Evolutionary conservation across 1,140 invertebrate genomes (phyloP), one percentile per base, ranked within the genome.

Genomic region (Nilaparvata lugens): DNA sequence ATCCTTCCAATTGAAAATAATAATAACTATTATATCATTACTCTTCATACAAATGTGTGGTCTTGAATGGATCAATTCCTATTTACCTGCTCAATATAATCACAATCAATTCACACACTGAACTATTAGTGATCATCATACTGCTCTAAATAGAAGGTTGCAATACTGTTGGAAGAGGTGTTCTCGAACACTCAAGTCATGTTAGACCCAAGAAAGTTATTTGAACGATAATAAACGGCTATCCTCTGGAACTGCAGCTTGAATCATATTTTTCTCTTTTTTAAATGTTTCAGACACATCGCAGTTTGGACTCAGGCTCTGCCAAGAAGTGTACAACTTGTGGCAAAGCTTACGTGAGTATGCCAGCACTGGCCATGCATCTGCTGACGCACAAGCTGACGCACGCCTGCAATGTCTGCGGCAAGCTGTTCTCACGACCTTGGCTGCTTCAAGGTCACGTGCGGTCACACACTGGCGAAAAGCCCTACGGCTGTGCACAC

Each of bases 311-410:
- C 71, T 95, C 93, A 0, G 85, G 90, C 62, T 86, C 88, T 60
- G 95, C 95, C 2, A 96, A 95, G 73, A 89, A 92, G 68, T 98
- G 95, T 76, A 85, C 86, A 60, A 91, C 92, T 43, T 98, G 96
- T 72, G 91, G 91, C 58, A 96, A 97, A 72, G 89, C 91, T 0
- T 98, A 98, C 75, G 95, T 98, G 13, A 93, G 89, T 64, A 98
- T 97, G 95, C 95, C 95, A 0, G 95, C 95, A 0, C 75, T 97
- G 51, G 93, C 94, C 13, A 98, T 98, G 96, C 95, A 98, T 78
- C 80, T 97, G 48, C 79, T 97, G 16, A 98, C 95, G 74, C 93
- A 82, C 78, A 95, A 83, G 81, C 83, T 81, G 77, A 88, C 92
- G 60, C 94, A 96, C 72, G 91, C 86, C 66, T 98, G 96, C 75